Evolutionary conservation across 2,888 invertebrate genomes (phyloP).

Genomic region (Calephelis perditalis): DNA sequence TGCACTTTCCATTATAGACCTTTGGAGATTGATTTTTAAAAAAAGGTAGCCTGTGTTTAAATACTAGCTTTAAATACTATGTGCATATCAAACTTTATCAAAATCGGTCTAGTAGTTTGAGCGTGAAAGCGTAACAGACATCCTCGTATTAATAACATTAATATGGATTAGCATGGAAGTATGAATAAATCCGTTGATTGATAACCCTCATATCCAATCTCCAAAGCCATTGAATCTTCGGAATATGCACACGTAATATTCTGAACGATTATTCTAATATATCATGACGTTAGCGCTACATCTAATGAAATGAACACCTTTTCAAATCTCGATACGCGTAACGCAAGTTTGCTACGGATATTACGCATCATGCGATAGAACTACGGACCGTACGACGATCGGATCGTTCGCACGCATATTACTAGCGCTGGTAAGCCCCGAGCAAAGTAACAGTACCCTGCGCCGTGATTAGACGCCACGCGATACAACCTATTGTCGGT

Average conservation of each 20-base stretch:
- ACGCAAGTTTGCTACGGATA: slow-evolving; percentile 18
- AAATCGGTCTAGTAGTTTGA: too few relatives aligned
- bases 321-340: slow-evolving; percentile 20
- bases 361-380: slow-evolving; percentile 24
- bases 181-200: too few relatives aligned
- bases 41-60: too few relatives aligned
- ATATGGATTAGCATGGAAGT: too few relatives aligned
- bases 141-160: too few relatives aligned
- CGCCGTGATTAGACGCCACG: slow-evolving; percentile 75
- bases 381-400: slow-evolving; percentile 49
- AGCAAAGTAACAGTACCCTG: slow-evolving; percentile 69
- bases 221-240: not conserved
- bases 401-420: slow-evolving; percentile 76
- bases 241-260: slow-evolving; percentile 4
- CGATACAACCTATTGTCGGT: slow-evolving; percentile 75
- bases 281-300: slow-evolving; percentile 15
- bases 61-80: too few relatives aligned
- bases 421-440: slow-evolving; percentile 50
- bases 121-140: too few relatives aligned
- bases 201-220: not conserved
- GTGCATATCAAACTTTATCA: too few relatives aligned
- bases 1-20: too few relatives aligned
- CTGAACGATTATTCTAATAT: slow-evolving; percentile 13
- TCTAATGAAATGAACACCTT: slow-evolving; percentile 19
- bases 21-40: too few relatives aligned